phyloP scores from a whole-genome alignment of 1,140 invertebrate genomes.

The Oppia nitens region DNA sequence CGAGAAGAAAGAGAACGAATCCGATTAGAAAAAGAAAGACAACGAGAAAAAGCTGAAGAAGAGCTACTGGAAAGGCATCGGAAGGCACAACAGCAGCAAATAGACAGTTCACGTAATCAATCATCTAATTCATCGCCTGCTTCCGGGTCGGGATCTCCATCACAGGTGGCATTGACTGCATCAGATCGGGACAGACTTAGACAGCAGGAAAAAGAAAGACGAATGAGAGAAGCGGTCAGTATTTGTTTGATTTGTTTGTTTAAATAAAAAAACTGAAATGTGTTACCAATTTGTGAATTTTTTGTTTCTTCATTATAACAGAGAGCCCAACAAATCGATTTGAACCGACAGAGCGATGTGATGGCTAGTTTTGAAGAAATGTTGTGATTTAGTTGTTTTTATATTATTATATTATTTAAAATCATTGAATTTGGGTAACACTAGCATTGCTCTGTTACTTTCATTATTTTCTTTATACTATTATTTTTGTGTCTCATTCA shows the following conservation, averaged over 20 bases:
- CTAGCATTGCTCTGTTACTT: not conserved
- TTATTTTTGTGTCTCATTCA: not conserved
- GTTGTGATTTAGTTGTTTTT: slow-evolving; percentile 34
- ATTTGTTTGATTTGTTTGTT: slow-evolving; percentile 10
- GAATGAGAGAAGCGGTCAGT: slow-evolving; percentile 77
- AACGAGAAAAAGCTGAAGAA: slow-evolving; percentile 47
- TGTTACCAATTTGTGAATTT: slow-evolving; percentile 20
- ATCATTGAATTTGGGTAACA: not conserved
- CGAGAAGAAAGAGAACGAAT: slow-evolving; percentile 60
- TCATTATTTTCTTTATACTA: not conserved
- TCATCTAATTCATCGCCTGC: slow-evolving; percentile 18
- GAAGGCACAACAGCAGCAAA: slow-evolving; percentile 25
- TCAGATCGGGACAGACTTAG: slow-evolving; percentile 50
- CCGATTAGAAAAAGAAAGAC: slow-evolving; percentile 55
- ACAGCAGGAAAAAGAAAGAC: slow-evolving; percentile 65
- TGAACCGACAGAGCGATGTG: slow-evolving; percentile 94
- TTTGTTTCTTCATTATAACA: slow-evolving; percentile 47
- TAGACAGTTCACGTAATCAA: slow-evolving; percentile 17
- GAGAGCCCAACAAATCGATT: slow-evolving; percentile 89
- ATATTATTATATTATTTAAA: not conserved
- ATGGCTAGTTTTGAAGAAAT: slow-evolving; percentile 95
- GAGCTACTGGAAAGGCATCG: slow-evolving; percentile 50
- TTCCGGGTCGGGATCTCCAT: slow-evolving; percentile 15
- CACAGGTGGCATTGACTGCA: slow-evolving; percentile 17
- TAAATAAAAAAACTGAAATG: not conserved